Base-by-base conservation (phyloP, 2,113 vertebrate genomes). In the Oceanodroma tethys region DNA sequence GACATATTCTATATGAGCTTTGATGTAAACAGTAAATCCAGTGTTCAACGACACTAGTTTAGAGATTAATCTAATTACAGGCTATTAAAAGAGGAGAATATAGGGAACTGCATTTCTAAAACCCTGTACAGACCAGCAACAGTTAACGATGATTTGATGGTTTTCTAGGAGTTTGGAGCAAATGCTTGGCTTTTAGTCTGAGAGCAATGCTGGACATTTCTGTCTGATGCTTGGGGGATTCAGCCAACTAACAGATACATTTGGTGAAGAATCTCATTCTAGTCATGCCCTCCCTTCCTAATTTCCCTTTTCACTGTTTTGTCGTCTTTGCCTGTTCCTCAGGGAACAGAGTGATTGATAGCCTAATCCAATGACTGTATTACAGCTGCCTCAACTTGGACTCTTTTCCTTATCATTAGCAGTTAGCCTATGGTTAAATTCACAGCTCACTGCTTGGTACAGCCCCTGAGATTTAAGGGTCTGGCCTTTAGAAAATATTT, bases 401-500 rank as follows among this genome's bases (percentile, higher is more conserved):
- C 97, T 98, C 98, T 98, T 98, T 98, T 98, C 98, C 98, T 98
- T 98, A 99, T 99, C 99, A 99, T 99, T 99, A 99, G 98, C 98
- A 98, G 98, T 99, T 99, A 98, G 98, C 98, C 99, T 98, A 98
- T 98, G 98, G 98, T 98, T 98, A 98, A 98, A 98, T 98, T 99
- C 99, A 99, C 98, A 99, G 98, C 98, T 98, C 98, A 97, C 98
- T 98, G 98, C 98, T 98, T 98, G 98, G 98, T 98, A 97, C 98
- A 98, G 98, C 98, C 98, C 99, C 98, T 98, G 98, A 99, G 99
- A 99, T 99, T 99, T 99, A 98, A 99, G 98, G 98, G 97, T 97
- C 98, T 99, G 98, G 98, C 98, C 99, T 99, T 99, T 98, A 98
- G 98, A 99, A 99, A 99, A 99, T 99, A 99, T 99, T 99, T 99